A percentile compares a stretch with the other conserved stretches of the same genome.
These are phyloP conservation scores for Tiliacea citrago DNA, from an alignment of 2,888 invertebrate genomes.

Conservation along the genomic window DNA sequence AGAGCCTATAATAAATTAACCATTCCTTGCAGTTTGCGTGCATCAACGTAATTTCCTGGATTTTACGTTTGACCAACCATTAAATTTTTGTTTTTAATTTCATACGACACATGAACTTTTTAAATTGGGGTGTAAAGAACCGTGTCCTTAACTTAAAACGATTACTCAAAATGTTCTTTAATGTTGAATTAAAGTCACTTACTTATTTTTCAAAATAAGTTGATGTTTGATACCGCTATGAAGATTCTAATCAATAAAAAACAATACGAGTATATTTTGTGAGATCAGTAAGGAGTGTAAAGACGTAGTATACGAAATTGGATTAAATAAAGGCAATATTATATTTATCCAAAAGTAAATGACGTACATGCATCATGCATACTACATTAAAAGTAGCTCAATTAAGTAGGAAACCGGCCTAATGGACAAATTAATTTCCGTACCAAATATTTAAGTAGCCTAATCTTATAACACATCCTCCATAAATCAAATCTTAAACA, in stretches of 20 bases:
- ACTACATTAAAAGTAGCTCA: neutral
- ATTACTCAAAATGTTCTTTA: conserved; percentile 1
- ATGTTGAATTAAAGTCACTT: neutral
- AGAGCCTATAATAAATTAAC: conserved; percentile 60
- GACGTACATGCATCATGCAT: neutral
- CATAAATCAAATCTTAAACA: conserved; percentile 57
- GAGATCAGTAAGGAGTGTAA: neutral
- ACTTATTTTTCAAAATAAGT: neutral
- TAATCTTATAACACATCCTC: conserved; percentile 41
- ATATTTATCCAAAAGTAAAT: neutral
- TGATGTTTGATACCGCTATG: no score
- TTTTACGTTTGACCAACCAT: conserved; percentile 40
- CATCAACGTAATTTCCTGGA: conserved; percentile 47
- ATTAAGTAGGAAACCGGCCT: neutral
- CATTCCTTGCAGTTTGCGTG: conserved; percentile 61
- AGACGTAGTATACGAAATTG: neutral
- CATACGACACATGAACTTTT: conserved; percentile 36
- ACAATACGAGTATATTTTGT: neutral
- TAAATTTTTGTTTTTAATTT: conserved; percentile 47
- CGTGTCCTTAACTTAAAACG: neutral
- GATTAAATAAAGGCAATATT: neutral
- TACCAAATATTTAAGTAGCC: conserved; percentile 20
- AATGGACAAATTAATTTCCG: conserved; percentile 37
- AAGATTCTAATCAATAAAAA: neutral
- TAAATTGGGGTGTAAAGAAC: conserved; percentile 30